Base-by-base conservation (phyloP, 1,140 invertebrate genomes). In the Pachyrhynchus sulphureomaculatus region DNA sequence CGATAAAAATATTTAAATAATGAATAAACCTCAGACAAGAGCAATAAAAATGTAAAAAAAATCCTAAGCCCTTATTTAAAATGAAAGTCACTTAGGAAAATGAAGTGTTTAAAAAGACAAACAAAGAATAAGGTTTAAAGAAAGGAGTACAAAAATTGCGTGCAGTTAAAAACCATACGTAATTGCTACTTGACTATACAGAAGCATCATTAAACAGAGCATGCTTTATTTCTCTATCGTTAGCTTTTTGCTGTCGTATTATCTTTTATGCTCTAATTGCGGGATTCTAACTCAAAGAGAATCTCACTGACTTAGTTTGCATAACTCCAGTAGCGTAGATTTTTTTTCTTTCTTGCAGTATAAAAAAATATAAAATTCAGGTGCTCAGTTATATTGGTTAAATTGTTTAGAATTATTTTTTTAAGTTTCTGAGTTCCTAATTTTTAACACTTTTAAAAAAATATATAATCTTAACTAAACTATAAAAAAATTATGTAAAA, bases 161-260 rank as follows among this genome's bases (percentile, higher is more conserved):
- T 39, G 51, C 18, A 54, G 34, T 54, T 41, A 32, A 39, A 39
- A 37, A 15, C n/a, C 51, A 24, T 54, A 41, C 51, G 26, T 26
- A 41, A 54, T 54, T 54, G 37, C 21, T 37, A 41, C 51, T 52
- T 29, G 17, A 37, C 18, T 13, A 29, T 37, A 42, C 21, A 54
- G 36, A 54, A 54, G 51, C 51, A 54, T 23, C 51, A 54, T 54
- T 54, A 54, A 54, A 13, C 15, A 29, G 21, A 54, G 36, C 21
- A 41, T 42, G 37, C 51, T 54, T 54, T 54, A 54, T 54, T 39
- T 33, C 51, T 54, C 13, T 39, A 41, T 23, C 17, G 51, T 29
- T 39, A 36, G 34, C 23, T 54, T 37, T 54, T 54, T 12, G 6
- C 21, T 18, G 36, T 24, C 34, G 23, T 54, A 54, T 41, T 42